Base-by-base conservation (phyloP, 1,140 invertebrate species). In the Pachyrhynchus sulphureomaculatus region DNA sequence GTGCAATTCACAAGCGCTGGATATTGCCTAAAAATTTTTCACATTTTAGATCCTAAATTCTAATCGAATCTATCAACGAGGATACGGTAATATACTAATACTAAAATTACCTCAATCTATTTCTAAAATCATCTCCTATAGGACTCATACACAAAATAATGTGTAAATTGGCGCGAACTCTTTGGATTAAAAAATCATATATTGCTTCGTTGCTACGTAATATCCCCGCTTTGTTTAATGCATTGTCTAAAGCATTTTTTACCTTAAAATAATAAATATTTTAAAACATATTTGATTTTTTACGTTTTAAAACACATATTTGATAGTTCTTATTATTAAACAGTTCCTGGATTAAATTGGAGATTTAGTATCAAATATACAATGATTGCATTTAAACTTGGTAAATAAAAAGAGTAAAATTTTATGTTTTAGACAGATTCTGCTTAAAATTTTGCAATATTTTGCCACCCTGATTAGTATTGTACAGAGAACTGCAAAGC, bases 131-230 rank as follows among this genome's bases (percentile, higher is more conserved):
- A 39, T 91, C 88, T 17, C 91, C 91, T 62, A 93, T 89, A 4
- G 92, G 91, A 72, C 88, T 93, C 85, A 95, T 89, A 71, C 89
- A 91, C 21, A 95, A 74, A 44, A 92, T 83, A 34, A 94, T 83
- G 72, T 92, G 91, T 70, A 95, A 77, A 76, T 93, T 90, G 17
- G 79, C 76, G 57, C 89, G 77, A 10, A 91, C 88, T 62, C 90
- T 81, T 62, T 91, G 83, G 66, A 93, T 85, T 44, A 95, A 81
- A 72, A 89, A 90, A 49, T 81, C 74, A 72, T 90, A 89, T 17
- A 91, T 82, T 1, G 81, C 77, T 67, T 90, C 86, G 18, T 79
- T 80, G 0, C 86, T 88, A 62, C 86, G 84, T 37, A 84, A 70
- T 10, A 90, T 77, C 37, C 85, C 85, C 26, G 82, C 81, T 67